Evolutionary conservation across 2,113 vertebrate species (phyloP), one percentile per base, ranked within the genome.

Genomic region (Pteropus alecto): DNA sequence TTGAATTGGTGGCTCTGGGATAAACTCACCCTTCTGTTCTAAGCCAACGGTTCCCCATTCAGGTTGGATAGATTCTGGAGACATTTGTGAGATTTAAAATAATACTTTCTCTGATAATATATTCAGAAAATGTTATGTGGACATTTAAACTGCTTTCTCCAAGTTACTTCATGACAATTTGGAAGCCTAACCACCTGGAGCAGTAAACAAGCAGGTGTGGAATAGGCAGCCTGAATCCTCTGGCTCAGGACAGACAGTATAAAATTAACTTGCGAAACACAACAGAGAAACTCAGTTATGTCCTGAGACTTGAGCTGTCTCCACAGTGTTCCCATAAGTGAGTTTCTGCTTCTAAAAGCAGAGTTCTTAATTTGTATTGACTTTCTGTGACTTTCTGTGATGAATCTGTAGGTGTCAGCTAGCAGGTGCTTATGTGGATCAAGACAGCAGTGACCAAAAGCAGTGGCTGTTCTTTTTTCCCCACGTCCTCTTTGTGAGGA

Each of bases 51-150:
- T 65, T 71, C 90, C 95, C 1, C 28, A 30, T 41, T 94, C 67
- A 35, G 7, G 22, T 77, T 71, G 93, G 76, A 85, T 28, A 92
- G 71, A 71, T 98, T 79, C 61, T 54, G 85, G 54, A 83, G 97
- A 88, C 60, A 56, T 86, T 93, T 95, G 65, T 91, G 78, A 98
- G 96, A 43, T 94, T 94, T 71, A 91, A 98, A 96, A 93, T 61
- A 95, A 85, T 6, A 93, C 90, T 95, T 97, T 90, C 0, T 41
- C 77, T 89, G 86, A n/a, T 78, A 94, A 74, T 87, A 63, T 90
- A 88, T 43, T 74, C 90, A 38, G 5, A 96, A 46, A 83, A 54
- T 94, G 65, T 95, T 94, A 95, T 35, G 4, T 18, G 61, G 5
- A 9, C 21, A 16, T 94, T 93, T 43, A 86, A 91, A 73, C 1